phyloP scores from a whole-genome alignment of 2,888 invertebrate species.

The Eutolmus rufibarbis region DNA sequence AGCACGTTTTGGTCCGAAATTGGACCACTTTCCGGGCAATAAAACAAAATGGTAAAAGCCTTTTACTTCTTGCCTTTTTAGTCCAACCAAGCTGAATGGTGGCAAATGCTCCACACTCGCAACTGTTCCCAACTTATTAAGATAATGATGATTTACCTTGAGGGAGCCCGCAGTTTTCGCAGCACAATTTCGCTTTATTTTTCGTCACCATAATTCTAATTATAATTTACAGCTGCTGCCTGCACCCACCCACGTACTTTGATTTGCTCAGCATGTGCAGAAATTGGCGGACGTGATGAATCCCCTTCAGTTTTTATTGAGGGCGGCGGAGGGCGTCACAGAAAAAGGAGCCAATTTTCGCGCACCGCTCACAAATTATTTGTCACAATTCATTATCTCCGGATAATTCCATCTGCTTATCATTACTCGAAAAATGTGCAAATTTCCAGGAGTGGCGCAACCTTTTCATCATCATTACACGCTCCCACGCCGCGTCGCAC shows the following conservation, averaged over 20 bases:
- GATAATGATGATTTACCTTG: neutral
- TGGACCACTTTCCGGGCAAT: neutral
- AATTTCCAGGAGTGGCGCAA: constrained; percentile 12
- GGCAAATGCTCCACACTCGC: neutral
- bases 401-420: constrained; percentile 38
- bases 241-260: neutral
- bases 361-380: neutral
- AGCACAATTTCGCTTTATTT: neutral
- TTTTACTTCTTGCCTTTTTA: neutral
- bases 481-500: neutral
- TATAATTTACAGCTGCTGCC: neutral
- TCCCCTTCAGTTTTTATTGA: neutral
- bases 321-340: neutral
- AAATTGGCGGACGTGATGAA: neutral
- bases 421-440: constrained; percentile 16
- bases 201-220: neutral
- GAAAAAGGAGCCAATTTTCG: neutral
- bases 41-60: neutral
- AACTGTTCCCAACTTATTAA: neutral
- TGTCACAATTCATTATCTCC: constrained; percentile 30
- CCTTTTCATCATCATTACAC: constrained; percentile 17
- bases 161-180: neutral
- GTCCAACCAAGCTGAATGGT: neutral
- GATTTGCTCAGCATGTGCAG: neutral
- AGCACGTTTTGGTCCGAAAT: neutral